Evolutionary conservation across 2,888 invertebrate genomes (phyloP), one percentile per base, ranked within the genome.

Genomic region (Eugnorisma glareosa): DNA sequence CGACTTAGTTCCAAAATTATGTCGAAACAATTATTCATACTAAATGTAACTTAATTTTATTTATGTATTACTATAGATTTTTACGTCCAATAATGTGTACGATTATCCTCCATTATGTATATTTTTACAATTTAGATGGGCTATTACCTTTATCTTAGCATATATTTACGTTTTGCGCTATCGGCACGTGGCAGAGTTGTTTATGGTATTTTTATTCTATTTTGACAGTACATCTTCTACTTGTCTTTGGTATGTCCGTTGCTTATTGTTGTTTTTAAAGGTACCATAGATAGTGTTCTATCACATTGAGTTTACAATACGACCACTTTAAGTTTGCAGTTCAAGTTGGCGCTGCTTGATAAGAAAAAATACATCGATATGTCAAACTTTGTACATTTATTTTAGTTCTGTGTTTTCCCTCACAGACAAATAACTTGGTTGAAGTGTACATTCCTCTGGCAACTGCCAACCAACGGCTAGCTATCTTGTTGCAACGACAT

Each of bases 61-160:
- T 81, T 84, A 86, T 85, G 69, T 68, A 21, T 35, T 11, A 61
- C 28, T 37, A 81, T 70, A 63, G 75, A 77, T 74, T 78, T 81
- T 86, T 40, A 84, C 84, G 73, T 66, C n/a, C 67, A 77, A 82
- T 84, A 76, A 82, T 77, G 79, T 70, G 67, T 63, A 59, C 79
- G 85, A 85, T 87, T 85, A 86, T 79, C 66, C 75, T 59, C 24
- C 8, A 59, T 79, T 76, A 82, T 72, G 79, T 75, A 85, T 87
- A 84, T 86, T 77, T 81, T 84, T 74, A 77, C 75, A 84, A 81
- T 81, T 81, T 69, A 80, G 21, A 79, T 79, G 48, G 68, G 61
- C 59, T 77, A 79, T 84, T 84, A 79, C 37, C 37, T 68, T 76
- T 74, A 84, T 73, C 63, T 84, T 82, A 35, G 75, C 73, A 79